phyloP scores from a whole-genome alignment of 2,888 invertebrate species.

The Dyspetes luteomarginatus region DNA sequence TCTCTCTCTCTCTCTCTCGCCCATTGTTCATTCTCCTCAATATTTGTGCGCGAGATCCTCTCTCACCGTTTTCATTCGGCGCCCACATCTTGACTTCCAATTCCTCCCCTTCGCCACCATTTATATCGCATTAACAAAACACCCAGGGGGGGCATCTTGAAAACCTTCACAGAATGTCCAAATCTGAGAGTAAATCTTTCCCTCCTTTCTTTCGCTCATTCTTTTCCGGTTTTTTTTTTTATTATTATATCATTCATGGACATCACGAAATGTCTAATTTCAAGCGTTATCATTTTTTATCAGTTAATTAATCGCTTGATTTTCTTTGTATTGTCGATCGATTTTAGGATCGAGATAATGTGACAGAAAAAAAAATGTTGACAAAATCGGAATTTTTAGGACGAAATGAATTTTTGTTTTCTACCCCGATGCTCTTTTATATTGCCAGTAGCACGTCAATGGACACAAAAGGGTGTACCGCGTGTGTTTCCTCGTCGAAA shows the following conservation, averaged over 20 bases:
- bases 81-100: neutral
- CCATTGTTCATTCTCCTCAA: neutral
- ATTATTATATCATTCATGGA: no score
- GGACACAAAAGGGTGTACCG: neutral
- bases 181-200: constrained; percentile 58
- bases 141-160: constrained; percentile 66
- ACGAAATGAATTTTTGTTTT: no score
- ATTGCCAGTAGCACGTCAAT: constrained; percentile 1
- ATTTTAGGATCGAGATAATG: neutral
- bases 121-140: constrained; percentile 79
- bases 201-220: constrained; percentile 60
- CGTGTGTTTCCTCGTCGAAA: constrained; percentile 58
- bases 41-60: constrained; percentile 51
- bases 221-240: no score
- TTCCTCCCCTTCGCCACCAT: constrained; percentile 70
- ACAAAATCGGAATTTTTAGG: neutral
- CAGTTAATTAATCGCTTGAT: no score
- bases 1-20: constrained; percentile 22
- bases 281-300: neutral
- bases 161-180: constrained; percentile 73
- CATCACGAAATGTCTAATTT: constrained; percentile 38
- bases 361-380: neutral
- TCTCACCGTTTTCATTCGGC: constrained; percentile 75
- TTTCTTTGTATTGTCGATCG: no score
- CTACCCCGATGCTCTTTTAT: no score